These are phyloP conservation scores for Cyprichromis sp. DNA, from an alignment of 2,113 vertebrate genomes.

Conservation along the genomic window DNA sequence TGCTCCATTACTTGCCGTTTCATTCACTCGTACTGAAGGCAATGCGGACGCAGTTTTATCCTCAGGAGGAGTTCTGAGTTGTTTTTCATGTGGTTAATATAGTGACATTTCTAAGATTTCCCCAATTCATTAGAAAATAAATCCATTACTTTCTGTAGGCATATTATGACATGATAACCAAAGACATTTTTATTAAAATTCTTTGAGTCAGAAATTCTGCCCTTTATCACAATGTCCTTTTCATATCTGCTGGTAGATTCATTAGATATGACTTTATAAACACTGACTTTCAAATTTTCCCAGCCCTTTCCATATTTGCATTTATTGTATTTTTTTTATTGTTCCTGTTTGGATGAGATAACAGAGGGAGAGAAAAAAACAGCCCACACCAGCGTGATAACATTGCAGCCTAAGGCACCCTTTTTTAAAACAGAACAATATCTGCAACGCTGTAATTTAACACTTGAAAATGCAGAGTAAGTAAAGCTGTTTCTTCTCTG, in stretches of 20 bases:
- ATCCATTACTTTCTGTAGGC: not conserved
- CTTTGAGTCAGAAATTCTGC: not conserved
- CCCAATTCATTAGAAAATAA: not conserved
- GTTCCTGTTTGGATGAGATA: slow-evolving; percentile 33
- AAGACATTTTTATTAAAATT: slow-evolving; percentile 12
- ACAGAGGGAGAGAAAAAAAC: not conserved
- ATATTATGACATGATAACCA: not conserved
- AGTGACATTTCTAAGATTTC: not conserved
- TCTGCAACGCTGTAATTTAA: slow-evolving; percentile 36
- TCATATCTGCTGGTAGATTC: slow-evolving; percentile 14
- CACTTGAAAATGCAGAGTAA: slow-evolving; percentile 54
- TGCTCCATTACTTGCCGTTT: slow-evolving; percentile 18
- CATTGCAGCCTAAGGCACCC: slow-evolving; percentile 1
- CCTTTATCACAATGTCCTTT: slow-evolving; percentile 10
- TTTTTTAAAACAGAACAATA: slow-evolving; percentile 20
- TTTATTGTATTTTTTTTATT: slow-evolving; percentile 10
- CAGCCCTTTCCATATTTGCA: slow-evolving; percentile 15
- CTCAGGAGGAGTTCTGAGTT: not conserved
- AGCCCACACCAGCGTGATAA: slow-evolving; percentile 20
- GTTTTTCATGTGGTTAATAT: not conserved
- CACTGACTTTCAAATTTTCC: not conserved
- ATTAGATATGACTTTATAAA: slow-evolving; percentile 19
- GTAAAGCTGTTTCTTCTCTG: slow-evolving; percentile 38
- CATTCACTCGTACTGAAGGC: slow-evolving; percentile 8
- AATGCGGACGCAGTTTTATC: not conserved